These are phyloP conservation scores for Patella pellucida DNA, from an alignment of 2,888 invertebrate species.

Conservation along the genomic window DNA sequence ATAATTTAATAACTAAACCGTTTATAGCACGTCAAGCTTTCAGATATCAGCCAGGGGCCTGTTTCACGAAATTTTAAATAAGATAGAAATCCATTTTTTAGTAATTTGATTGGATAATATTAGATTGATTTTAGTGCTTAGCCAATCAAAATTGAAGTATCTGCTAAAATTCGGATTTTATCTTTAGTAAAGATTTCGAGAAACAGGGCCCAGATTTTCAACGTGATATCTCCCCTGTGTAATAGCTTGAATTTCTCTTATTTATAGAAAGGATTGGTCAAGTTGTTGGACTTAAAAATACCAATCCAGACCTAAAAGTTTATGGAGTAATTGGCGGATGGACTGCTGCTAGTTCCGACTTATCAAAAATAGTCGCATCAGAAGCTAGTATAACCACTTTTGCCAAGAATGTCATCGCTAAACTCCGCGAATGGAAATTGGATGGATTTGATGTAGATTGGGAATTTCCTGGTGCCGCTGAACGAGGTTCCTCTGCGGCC, in stretches of 20 bases:
- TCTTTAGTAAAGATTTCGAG: too few relatives aligned
- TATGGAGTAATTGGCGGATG: conserved; percentile 57
- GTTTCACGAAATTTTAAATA: too few relatives aligned
- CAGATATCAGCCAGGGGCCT: background rate
- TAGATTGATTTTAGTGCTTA: too few relatives aligned
- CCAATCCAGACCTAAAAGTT: conserved; percentile 45
- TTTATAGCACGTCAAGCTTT: too few relatives aligned
- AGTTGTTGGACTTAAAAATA: conserved; percentile 39
- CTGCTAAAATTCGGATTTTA: too few relatives aligned
- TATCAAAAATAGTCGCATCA: conserved; percentile 47
- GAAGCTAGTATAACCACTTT: conserved; percentile 17
- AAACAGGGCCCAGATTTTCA: too few relatives aligned
- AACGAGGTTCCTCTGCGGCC: conserved; percentile 10
- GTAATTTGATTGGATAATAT: too few relatives aligned
- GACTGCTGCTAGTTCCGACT: conserved; percentile 56
- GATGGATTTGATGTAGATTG: conserved; percentile 91
- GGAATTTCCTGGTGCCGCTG: conserved; percentile 81
- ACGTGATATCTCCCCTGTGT: background rate
- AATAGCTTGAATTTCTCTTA: background rate
- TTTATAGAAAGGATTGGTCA: conserved; percentile 23
- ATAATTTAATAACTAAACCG: too few relatives aligned
- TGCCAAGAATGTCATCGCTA: conserved; percentile 42
- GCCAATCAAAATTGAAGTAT: too few relatives aligned
- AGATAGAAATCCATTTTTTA: too few relatives aligned
- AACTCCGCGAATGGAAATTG: conserved; percentile 75